Percentiles rank a stretch among this genome's conserved stretches.
phyloP scores from a whole-genome alignment of 2,113 vertebrate genomes.

The Baryphthengus martii region DNA sequence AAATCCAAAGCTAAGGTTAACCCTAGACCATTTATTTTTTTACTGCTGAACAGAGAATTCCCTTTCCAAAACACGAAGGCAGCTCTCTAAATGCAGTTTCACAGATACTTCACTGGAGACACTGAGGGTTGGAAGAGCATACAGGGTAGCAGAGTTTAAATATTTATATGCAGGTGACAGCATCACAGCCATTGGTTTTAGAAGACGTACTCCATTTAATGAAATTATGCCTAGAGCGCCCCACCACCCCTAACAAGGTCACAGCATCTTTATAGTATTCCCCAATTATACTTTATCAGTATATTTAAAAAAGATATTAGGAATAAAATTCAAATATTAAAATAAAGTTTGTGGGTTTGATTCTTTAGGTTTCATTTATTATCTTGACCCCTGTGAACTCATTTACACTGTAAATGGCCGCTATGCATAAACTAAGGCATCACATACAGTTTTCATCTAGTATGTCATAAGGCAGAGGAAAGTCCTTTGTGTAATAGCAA shows the following conservation, averaged over 20 bases:
- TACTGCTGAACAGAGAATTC: background rate
- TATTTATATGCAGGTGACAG: background rate
- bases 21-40: background rate
- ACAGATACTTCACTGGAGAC: background rate
- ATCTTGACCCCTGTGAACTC: background rate
- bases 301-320: background rate
- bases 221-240: background rate
- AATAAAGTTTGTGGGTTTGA: background rate
- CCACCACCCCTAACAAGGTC: background rate
- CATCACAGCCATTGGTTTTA: background rate
- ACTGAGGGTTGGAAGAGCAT: background rate
- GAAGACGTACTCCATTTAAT: background rate
- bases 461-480: background rate
- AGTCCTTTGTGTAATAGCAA: background rate
- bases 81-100: background rate
- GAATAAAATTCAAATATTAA: background rate
- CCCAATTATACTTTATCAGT: background rate
- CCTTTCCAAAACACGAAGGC: background rate
- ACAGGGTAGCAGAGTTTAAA: background rate
- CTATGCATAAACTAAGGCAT: background rate
- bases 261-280: background rate
- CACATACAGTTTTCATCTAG: background rate
- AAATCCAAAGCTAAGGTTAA: constrained; percentile 4
- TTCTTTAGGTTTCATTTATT: background rate
- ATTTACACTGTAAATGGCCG: background rate